A percentile compares a stretch with the other conserved stretches of the same genome.
phyloP scores from a whole-genome alignment of 2,113 vertebrate species.

The Gobius niger region DNA sequence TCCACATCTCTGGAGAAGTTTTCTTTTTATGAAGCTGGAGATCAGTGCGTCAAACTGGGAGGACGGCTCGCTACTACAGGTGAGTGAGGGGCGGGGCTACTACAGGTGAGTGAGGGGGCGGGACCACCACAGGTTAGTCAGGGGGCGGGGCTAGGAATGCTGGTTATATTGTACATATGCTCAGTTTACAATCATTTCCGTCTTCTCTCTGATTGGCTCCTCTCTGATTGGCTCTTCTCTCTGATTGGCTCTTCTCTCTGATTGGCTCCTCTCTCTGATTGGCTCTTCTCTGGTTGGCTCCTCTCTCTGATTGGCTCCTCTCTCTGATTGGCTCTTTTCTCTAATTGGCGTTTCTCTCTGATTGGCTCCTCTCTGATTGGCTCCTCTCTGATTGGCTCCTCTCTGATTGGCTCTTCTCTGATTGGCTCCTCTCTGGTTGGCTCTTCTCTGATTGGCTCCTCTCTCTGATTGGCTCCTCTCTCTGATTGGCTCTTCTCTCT shows the following conservation, averaged over 20 bases:
- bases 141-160: too few species aligned
- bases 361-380: neutral
- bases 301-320: neutral
- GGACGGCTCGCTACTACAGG: slow-evolving; percentile 1
- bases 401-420: neutral
- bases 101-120: neutral
- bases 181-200: too few species aligned
- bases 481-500: too few species aligned
- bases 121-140: too few species aligned
- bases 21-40: slow-evolving; percentile 2
- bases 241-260: neutral
- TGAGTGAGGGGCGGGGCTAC: neutral
- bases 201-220: too few species aligned
- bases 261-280: neutral
- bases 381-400: neutral
- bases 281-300: neutral
- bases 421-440: neutral
- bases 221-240: neutral
- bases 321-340: neutral
- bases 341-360: neutral
- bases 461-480: neutral
- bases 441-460: neutral
- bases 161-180: too few species aligned
- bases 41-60: neutral
- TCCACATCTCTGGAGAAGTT: neutral